These are phyloP conservation scores for Polyodon spathula DNA, from an alignment of 2,113 vertebrate species.

Conservation along the genomic window DNA sequence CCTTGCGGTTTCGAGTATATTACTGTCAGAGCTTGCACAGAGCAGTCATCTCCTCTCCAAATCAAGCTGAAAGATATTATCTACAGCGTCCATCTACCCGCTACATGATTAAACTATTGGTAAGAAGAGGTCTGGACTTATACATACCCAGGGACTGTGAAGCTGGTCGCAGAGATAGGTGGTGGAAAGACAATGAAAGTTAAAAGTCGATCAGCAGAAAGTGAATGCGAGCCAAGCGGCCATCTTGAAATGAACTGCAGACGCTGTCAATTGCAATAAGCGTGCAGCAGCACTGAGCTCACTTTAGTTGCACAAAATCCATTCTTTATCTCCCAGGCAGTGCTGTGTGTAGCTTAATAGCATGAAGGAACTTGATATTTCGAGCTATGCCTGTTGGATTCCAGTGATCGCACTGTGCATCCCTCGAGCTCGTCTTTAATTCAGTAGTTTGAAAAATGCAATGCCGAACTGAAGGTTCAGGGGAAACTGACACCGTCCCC, in stretches of 20 bases:
- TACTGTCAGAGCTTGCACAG: conserved; percentile 70
- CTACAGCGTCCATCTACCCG: conserved; percentile 10
- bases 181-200: conserved; percentile 93
- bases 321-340: conserved; percentile 20
- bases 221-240: conserved; percentile 96
- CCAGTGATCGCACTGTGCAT: conserved; percentile 22
- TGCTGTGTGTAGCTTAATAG: conserved; percentile 16
- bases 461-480: conserved; percentile 62
- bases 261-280: conserved; percentile 96
- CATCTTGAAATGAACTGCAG: conserved; percentile 99
- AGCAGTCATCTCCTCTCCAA: conserved; percentile 51
- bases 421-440: conserved; percentile 49
- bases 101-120: conserved; percentile 20
- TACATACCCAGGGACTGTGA: conserved; percentile 72
- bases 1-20: conserved; percentile 60
- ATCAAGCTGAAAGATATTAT: conserved; percentile 30
- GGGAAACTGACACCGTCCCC: conserved; percentile 97
- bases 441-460: conserved; percentile 55
- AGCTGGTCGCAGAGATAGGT: conserved; percentile 54
- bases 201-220: conserved; percentile 93
- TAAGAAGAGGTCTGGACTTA: conserved; percentile 49
- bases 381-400: conserved; percentile 13
- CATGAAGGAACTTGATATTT: conserved; percentile 5
- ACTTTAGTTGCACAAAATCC: conserved; percentile 66
- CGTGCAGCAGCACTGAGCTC: conserved; percentile 64